phyloP scores from a whole-genome alignment of 2,888 invertebrate genomes.

The Eudasyphora cyanicolor region DNA sequence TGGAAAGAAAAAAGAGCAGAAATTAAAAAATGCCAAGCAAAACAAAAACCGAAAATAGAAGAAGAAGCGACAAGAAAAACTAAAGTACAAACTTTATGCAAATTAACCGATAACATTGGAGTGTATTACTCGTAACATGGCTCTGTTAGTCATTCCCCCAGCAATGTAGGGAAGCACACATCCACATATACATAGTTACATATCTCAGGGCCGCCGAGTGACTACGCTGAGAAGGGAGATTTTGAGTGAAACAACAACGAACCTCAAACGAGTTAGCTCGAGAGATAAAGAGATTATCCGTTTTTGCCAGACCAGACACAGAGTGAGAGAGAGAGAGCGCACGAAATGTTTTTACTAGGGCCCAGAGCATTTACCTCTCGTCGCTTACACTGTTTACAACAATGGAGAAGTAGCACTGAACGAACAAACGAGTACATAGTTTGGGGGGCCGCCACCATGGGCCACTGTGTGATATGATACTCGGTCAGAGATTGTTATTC shows the following conservation, averaged over 20 bases:
- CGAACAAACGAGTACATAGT: too few relatives aligned
- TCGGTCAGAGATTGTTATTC: too few relatives aligned
- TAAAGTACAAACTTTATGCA: conserved; percentile 28
- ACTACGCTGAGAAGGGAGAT: too few relatives aligned
- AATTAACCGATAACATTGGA: conserved; percentile 32
- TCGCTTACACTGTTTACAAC: too few relatives aligned
- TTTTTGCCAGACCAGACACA: background rate
- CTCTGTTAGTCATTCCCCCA: background rate
- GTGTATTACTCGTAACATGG: conserved; percentile 12
- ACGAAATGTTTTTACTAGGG: too few relatives aligned
- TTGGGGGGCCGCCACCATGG: too few relatives aligned
- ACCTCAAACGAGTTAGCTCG: too few relatives aligned
- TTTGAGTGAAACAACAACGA: background rate
- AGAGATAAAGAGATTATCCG: too few relatives aligned
- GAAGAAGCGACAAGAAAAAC: conserved; percentile 18
- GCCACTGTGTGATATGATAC: too few relatives aligned
- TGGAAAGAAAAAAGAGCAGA: background rate
- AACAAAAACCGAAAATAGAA: background rate
- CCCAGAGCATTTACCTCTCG: too few relatives aligned
- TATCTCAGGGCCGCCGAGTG: background rate
- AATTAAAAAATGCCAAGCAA: background rate
- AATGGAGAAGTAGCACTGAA: too few relatives aligned
- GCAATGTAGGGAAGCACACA: background rate
- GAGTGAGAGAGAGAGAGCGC: background rate
- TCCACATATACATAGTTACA: too few relatives aligned